Evolutionary conservation across 2,797 vertebrate species (phyloP).

Genomic region (Phoxinus dragarum): DNA sequence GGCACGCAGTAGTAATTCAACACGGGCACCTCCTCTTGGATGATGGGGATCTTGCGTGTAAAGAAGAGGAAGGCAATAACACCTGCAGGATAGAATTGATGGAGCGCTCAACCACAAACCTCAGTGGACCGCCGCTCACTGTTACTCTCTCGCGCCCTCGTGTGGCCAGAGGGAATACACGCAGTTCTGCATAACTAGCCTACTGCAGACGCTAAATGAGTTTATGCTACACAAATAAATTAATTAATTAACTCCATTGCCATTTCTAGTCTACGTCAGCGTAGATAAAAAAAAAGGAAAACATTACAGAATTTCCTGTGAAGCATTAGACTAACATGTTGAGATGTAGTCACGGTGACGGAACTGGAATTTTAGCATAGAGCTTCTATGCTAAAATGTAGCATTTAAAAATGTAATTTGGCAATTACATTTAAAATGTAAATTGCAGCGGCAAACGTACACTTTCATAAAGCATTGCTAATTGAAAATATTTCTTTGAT

Average conservation of each 20-base stretch:
- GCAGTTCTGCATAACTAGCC: not conserved
- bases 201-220: too few relatives aligned
- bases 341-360: not conserved
- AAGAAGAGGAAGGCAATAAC: conserved; percentile 87
- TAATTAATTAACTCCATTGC: not conserved
- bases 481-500: not conserved
- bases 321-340: not conserved
- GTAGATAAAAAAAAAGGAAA: not conserved
- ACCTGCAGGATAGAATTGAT: conserved; percentile 73
- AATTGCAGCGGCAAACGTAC: not conserved
- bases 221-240: not conserved
- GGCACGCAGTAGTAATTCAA: conserved; percentile 93
- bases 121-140: not conserved
- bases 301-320: not conserved
- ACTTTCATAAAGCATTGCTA: not conserved
- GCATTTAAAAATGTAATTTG: too few relatives aligned
- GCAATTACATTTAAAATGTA: too few relatives aligned
- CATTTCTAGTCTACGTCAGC: not conserved
- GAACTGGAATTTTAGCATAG: not conserved
- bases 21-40: conserved; percentile 81
- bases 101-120: conserved; percentile 15
- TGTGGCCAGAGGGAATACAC: conserved; percentile 4
- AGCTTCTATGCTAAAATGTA: too few relatives aligned
- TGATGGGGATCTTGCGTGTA: conserved; percentile 79
- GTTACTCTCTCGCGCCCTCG: conserved; percentile 12